Conservation (phyloP, 2,797 vertebrate genomes). For the Trichosurus vulpecula region DNA sequence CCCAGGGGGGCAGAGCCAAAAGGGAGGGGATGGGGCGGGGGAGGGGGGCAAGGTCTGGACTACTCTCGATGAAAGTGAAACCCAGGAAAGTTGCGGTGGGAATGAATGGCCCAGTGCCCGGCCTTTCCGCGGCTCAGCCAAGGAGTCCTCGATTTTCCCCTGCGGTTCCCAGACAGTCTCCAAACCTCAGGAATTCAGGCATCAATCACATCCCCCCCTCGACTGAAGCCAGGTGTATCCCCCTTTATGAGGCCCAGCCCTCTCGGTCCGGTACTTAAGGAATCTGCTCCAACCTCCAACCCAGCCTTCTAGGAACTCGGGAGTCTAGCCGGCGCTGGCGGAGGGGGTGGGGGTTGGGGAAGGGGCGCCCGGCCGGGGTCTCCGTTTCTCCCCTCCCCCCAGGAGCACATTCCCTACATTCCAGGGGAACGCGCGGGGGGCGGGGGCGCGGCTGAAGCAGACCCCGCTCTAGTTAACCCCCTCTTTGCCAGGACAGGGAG, state of each 20-base stretch:
- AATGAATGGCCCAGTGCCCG: background rate
- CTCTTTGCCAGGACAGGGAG: background rate
- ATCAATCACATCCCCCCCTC: background rate
- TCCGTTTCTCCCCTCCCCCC: background rate
- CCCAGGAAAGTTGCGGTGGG: background rate
- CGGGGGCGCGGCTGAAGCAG: background rate
- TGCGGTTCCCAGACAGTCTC: background rate
- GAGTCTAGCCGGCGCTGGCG: background rate
- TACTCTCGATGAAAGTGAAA: background rate
- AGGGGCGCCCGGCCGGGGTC: background rate
- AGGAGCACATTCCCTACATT: slow-evolving; percentile 70
- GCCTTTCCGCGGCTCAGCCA: background rate
- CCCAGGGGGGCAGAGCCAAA: background rate
- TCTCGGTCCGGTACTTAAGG: background rate
- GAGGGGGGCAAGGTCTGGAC: background rate
- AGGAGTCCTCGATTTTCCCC: background rate
- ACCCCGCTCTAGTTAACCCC: background rate
- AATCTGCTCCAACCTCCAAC: background rate
- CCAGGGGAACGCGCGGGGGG: slow-evolving; percentile 35
- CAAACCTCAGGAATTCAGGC: background rate
- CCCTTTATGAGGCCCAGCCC: background rate
- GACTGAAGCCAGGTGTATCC: background rate
- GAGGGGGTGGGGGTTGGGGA: too few species aligned
- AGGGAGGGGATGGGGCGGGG: background rate
- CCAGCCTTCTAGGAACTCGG: background rate